Base-by-base conservation (phyloP, 2,113 vertebrate genomes). In the Hippoglossus stenolepis region DNA sequence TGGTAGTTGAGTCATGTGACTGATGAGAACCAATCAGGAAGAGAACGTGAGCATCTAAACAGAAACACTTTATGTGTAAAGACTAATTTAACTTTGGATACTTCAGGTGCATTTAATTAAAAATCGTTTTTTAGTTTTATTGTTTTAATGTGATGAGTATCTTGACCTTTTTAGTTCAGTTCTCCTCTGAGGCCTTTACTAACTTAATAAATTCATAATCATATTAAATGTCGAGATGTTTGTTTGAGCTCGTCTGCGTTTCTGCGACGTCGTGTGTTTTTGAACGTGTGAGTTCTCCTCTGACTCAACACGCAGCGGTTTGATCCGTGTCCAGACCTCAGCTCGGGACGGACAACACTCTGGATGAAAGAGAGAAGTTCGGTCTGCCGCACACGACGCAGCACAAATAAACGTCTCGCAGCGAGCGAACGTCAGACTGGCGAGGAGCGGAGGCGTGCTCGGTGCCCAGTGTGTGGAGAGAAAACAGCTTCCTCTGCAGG, bases 391-490 rank as follows among this genome's bases (percentile, higher is more conserved):
- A 93, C 93, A 93, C 89, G 84, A 87, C 3, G 91, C 87, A 77
- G 88, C 87, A 89, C 83, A 94, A 95, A 95, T 92, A 95, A 94
- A 94, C 92, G 60, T 1, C 61, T 87, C 71, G 38, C 91, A 80
- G 92, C 31, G 71, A 91, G 91, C 75, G 73, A 57, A 83, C 85
- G 89, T 89, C 88, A 88, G 79, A 74, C 73, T 45, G 85, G 80
- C 82, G 60, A 80, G 75, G 1, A 75, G 79, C 15, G 76, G 81
- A 45, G 81, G 70, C 23, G 49, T 62, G 79, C 75, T 85, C 79
- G 26, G 77, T 88, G 77, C 89, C 84, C 77, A 47, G 56, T 92
- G 92, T 93, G 86, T 93, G 88, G 75, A 94, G 92, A 93, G 94
- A 94, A 94, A 95, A 95, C 90, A 95, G 70, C 28, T 35, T 70